Percentiles rank a stretch among this genome's conserved stretches.
These are phyloP conservation scores for Champsocephalus esox DNA, from an alignment of 2,797 vertebrate genomes.

Conservation along the genomic window DNA sequence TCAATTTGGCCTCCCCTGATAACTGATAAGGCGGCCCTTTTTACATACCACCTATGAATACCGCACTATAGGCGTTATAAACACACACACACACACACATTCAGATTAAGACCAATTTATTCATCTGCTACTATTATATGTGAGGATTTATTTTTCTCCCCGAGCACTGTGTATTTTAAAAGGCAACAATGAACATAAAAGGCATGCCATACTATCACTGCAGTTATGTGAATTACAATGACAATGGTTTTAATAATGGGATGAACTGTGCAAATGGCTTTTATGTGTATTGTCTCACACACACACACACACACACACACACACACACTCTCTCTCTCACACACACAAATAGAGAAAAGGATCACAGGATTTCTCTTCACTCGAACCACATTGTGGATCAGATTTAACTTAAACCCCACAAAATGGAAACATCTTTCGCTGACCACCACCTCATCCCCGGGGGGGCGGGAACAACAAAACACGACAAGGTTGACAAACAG, in stretches of 20 bases:
- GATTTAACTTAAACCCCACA: background rate
- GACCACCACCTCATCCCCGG: constrained; percentile 6
- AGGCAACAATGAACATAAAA: constrained; percentile 78
- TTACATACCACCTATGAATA: constrained; percentile 81
- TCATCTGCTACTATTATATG: constrained; percentile 78
- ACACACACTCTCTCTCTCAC: background rate
- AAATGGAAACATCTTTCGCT: constrained; percentile 20
- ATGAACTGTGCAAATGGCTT: constrained; percentile 68
- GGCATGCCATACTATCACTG: constrained; percentile 65
- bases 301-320: constrained; percentile 13
- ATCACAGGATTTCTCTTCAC: constrained; percentile 30
- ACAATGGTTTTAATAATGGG: constrained; percentile 71
- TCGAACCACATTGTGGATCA: constrained; percentile 13
- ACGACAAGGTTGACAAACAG: constrained; percentile 36
- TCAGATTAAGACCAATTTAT: constrained; percentile 77
- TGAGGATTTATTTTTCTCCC: constrained; percentile 72
- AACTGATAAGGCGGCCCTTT: constrained; percentile 75
- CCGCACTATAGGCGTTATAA: constrained; percentile 60
- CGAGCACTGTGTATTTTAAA: constrained; percentile 68
- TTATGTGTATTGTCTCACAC: constrained; percentile 36
- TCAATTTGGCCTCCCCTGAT: constrained; percentile 79
- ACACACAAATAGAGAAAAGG: background rate
- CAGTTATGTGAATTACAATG: constrained; percentile 72
- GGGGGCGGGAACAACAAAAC: constrained; percentile 8
- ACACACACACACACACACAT: constrained; percentile 36